A percentile compares a stretch with the other conserved stretches of the same genome.
Evolutionary conservation across 2,113 vertebrate species (phyloP).

Genomic region (Phodopus roborovskii): DNA sequence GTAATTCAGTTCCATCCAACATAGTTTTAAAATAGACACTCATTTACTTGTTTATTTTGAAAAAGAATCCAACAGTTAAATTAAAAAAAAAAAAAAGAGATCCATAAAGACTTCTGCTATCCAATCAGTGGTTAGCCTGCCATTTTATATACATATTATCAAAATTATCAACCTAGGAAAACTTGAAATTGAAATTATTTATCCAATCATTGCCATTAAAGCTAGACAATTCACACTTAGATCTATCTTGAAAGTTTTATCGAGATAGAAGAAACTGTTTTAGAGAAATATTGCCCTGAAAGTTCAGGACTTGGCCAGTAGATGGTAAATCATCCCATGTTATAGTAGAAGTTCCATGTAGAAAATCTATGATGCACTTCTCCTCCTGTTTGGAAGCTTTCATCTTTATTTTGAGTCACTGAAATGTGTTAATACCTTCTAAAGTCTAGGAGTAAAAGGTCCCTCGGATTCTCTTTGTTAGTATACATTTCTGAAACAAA

Average conservation of each 20-base stretch:
- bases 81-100: slow-evolving; percentile 38
- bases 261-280: slow-evolving; percentile 32
- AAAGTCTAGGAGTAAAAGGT: background rate
- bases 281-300: slow-evolving; percentile 4
- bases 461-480: background rate
- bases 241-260: slow-evolving; percentile 36
- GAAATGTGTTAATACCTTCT: background rate
- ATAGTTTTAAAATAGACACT: slow-evolving; percentile 55
- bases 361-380: background rate
- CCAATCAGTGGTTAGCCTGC: background rate
- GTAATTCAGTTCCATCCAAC: slow-evolving; percentile 43
- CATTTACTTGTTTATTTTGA: background rate
- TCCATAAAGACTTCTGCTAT: background rate
- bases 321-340: background rate
- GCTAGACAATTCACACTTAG: slow-evolving; percentile 34
- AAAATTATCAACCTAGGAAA: slow-evolving; percentile 1
- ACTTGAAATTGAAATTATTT: slow-evolving; percentile 11
- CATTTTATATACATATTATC: slow-evolving; percentile 18
- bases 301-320: background rate
- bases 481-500: slow-evolving; percentile 20
- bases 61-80: background rate
- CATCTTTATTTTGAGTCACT: background rate
- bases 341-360: background rate
- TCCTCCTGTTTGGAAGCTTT: slow-evolving; percentile 7
- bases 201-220: background rate